Evolutionary conservation across 2,113 vertebrate species (phyloP).

Genomic region (Verasper variegatus): DNA sequence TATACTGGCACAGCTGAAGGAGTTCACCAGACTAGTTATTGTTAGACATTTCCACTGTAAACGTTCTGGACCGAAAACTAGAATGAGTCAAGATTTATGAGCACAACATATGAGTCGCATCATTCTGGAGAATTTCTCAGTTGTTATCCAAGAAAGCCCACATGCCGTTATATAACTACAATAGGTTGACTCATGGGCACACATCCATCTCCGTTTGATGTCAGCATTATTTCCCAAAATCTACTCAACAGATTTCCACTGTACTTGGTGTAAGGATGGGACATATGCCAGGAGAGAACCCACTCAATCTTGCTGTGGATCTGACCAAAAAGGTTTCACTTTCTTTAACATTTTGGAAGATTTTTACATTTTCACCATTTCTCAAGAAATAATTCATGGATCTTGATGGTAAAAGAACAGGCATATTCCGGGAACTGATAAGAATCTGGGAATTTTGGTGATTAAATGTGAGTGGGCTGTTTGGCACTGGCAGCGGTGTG

Average conservation of each 20-base stretch:
- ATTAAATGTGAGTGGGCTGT: no score
- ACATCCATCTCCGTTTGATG: no score
- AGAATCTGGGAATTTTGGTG: no score
- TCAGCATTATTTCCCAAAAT: not conserved
- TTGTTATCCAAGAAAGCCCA: not conserved
- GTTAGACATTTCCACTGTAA: not conserved
- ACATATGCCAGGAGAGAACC: not conserved
- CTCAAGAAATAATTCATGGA: no score
- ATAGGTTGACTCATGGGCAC: no score
- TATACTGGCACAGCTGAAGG: slow-evolving; percentile 25
- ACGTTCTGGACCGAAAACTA: not conserved
- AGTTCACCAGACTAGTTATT: slow-evolving; percentile 30
- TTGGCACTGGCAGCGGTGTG: no score
- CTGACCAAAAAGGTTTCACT: not conserved
- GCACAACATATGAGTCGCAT: slow-evolving; percentile 11
- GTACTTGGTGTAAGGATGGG: not conserved
- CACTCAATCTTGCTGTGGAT: not conserved
- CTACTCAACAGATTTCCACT: not conserved
- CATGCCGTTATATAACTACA: not conserved
- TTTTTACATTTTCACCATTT: not conserved
- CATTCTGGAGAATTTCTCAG: slow-evolving; percentile 4
- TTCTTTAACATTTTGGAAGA: not conserved
- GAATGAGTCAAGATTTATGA: slow-evolving; percentile 19
- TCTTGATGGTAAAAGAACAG: no score
- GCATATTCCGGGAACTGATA: no score